phyloP scores from a whole-genome alignment of 2,113 vertebrate genomes.

The Oxyruncus cristatus region DNA sequence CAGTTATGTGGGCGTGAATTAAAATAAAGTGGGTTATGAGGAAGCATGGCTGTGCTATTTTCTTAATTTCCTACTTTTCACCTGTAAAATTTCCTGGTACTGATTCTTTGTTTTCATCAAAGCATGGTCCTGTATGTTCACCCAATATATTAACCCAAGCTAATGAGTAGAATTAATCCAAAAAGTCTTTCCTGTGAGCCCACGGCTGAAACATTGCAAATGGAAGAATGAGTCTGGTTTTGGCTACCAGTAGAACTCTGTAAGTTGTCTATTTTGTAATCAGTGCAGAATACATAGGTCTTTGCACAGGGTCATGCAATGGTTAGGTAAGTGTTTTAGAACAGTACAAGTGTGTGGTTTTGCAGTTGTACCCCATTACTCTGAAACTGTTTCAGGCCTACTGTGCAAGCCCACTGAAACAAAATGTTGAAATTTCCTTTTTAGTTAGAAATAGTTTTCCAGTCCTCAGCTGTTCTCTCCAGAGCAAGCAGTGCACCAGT shows the following conservation, averaged over 20 bases:
- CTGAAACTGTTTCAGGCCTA: neutral
- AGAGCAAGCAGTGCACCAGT: neutral
- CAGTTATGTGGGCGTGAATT: neutral
- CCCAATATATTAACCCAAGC: neutral
- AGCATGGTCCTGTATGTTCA: neutral
- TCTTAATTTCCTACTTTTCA: neutral
- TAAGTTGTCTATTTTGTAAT: neutral
- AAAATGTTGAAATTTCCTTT: neutral
- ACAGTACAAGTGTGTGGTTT: neutral
- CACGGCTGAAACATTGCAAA: neutral
- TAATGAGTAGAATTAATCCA: neutral
- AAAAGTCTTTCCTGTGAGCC: neutral
- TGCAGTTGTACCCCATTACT: neutral
- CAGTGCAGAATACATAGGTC: neutral
- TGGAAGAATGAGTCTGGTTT: neutral
- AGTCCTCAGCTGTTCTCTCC: neutral
- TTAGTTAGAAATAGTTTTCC: neutral
- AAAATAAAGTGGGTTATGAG: neutral
- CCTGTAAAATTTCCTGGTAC: neutral
- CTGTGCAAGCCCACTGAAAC: neutral
- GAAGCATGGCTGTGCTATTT: neutral
- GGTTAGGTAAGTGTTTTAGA: neutral
- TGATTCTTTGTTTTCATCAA: neutral
- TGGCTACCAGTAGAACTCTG: neutral
- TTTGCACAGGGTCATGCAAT: neutral